phyloP scores from a whole-genome alignment of 2,888 invertebrate species.

The Herminia tarsipennalis region DNA sequence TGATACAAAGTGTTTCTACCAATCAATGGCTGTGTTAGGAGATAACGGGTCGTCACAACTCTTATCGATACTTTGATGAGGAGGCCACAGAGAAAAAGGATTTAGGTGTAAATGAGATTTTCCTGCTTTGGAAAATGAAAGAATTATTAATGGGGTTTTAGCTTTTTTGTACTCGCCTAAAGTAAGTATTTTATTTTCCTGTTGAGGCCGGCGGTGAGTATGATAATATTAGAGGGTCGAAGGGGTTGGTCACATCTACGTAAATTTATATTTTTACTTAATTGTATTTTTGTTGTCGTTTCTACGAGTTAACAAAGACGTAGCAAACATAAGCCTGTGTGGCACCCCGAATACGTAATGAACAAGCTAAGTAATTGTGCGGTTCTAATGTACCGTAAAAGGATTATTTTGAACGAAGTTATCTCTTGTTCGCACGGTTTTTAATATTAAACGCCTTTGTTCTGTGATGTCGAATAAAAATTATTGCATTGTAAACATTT shows the following conservation, averaged over 20 bases:
- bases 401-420: constrained; percentile 21
- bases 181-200: constrained; percentile 11
- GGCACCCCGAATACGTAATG: constrained; percentile 26
- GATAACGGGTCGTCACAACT: constrained; percentile 58
- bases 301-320: constrained; percentile 12
- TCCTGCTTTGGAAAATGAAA: constrained; percentile 48
- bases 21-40: constrained; percentile 66
- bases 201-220: not conserved
- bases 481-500: constrained; percentile 80
- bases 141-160: constrained; percentile 37
- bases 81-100: constrained; percentile 52
- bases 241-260: not conserved
- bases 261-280: constrained; percentile 1
- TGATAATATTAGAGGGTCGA: not conserved
- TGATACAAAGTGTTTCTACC: constrained; percentile 70
- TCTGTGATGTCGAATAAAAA: constrained; percentile 65
- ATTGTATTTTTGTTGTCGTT: constrained; percentile 13
- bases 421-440: constrained; percentile 14
- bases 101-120: constrained; percentile 55
- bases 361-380: constrained; percentile 23
- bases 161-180: constrained; percentile 22
- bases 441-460: constrained; percentile 45
- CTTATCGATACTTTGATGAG: constrained; percentile 58
- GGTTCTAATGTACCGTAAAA: constrained; percentile 18
- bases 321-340: constrained; percentile 3